These are phyloP conservation scores for Malurus elegans DNA, from an alignment of 2,113 vertebrate species.

Conservation along the genomic window DNA sequence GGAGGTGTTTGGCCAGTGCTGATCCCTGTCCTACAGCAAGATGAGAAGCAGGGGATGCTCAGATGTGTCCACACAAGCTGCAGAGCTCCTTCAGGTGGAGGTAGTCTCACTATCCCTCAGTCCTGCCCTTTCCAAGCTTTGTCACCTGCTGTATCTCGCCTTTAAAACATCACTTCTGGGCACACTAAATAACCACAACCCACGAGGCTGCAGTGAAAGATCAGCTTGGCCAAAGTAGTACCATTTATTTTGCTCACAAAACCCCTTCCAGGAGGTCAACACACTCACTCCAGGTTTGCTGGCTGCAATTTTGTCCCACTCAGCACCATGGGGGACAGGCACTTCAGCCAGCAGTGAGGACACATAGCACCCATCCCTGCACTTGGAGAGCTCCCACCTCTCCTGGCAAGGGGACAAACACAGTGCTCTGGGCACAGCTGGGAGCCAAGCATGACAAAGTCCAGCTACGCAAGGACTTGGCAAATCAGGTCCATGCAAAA, in stretches of 20 bases:
- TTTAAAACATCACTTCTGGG: neutral
- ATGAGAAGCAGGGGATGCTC: neutral
- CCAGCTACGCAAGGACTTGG: neutral
- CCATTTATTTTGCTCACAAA: neutral
- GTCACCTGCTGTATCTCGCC: neutral
- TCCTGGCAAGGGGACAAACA: neutral
- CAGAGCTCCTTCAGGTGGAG: neutral
- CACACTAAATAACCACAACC: neutral
- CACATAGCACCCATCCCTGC: neutral
- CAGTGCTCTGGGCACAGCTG: neutral
- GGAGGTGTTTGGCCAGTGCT: neutral
- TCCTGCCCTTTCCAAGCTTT: neutral
- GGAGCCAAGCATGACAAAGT: neutral
- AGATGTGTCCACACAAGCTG: neutral
- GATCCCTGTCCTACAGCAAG: neutral
- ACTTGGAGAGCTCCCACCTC: neutral
- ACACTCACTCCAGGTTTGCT: accelerated
- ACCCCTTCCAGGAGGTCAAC: neutral
- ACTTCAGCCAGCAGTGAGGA: neutral
- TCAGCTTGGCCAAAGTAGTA: neutral
- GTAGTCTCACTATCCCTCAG: neutral
- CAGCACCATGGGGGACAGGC: neutral
- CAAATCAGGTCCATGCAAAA: neutral
- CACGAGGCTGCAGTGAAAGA: neutral
- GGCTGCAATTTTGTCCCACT: neutral